A percentile compares a stretch with the other conserved stretches of the same genome.
These are phyloP conservation scores for Galbula dea DNA, from an alignment of 2,113 vertebrate species.

Conservation along the genomic window DNA sequence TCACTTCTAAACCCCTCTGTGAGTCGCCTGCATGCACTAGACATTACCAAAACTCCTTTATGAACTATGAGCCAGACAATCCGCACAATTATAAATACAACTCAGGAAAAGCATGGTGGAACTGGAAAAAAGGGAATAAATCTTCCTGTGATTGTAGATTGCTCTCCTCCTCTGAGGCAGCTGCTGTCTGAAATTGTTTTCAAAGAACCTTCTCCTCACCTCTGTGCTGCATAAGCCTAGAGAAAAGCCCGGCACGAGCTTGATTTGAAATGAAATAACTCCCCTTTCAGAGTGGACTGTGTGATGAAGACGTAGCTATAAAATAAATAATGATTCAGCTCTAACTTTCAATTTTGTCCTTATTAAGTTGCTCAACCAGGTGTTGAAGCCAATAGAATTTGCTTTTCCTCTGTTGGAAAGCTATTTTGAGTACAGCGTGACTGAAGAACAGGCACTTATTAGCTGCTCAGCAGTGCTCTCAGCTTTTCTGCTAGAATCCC, in stretches of 20 bases:
- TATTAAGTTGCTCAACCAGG: conserved; percentile 68
- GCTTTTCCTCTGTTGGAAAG: conserved; percentile 56
- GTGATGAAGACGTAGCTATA: conserved; percentile 58
- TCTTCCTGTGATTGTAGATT: background rate
- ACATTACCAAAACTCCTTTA: too few relatives aligned
- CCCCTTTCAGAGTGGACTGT: conserved; percentile 16
- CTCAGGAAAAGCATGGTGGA: background rate
- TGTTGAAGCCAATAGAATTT: conserved; percentile 67
- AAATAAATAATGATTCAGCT: conserved; percentile 67
- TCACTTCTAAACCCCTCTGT: too few relatives aligned
- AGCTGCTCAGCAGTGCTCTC: conserved; percentile 18
- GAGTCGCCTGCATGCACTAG: too few relatives aligned
- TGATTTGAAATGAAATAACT: conserved; percentile 53
- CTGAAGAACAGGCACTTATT: conserved; percentile 62
- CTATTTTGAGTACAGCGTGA: conserved; percentile 48
- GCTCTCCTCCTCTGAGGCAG: background rate
- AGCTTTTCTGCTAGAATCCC: conserved; percentile 35
- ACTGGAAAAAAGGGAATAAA: background rate
- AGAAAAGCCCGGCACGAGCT: conserved; percentile 10
- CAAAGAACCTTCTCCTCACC: background rate
- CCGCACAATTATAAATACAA: background rate
- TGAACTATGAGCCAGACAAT: too few relatives aligned
- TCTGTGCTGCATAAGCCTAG: background rate
- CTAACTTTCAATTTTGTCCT: conserved; percentile 61
- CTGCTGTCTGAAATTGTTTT: conserved; percentile 42